Base-by-base conservation (phyloP, 2,113 vertebrate species). In the Scomber japonicus region DNA sequence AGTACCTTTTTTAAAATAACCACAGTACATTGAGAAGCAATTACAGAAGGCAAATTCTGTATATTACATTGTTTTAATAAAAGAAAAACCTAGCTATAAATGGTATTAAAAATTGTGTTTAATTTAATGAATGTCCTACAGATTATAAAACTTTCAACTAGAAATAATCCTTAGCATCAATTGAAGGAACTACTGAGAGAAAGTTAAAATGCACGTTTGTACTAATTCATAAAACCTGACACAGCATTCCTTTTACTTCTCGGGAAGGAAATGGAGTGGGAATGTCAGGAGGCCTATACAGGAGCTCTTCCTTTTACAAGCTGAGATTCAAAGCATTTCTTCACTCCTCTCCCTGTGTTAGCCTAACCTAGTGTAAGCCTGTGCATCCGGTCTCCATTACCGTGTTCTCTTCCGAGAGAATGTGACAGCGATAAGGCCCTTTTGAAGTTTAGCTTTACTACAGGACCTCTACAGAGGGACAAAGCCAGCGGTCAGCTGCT, bases 241-340 rank as follows among this genome's bases (percentile, higher is more conserved):
- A 60, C 82, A 80, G 87, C 92, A 89, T 94, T 93, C 88, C 88
- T 85, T 85, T 76, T 61, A 67, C 80, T 84, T 84, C 74, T 49
- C 30, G 65, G 92, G 92, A 94, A 94, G 92, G 92, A 95, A 93
- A 89, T 91, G 64, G 74, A 85, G 73, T 75, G 59, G 84, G 72
- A 72, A 88, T 73, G 83, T 91, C 71, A 81, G 70, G 89, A 93
- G 83, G 87, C 78, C 81, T 84, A 27, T 80, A 81, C 68, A 72
- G 86, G 89, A 91, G 84, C 89, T 82, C 80, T 86, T 91, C 80
- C 91, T 60, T 88, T 93, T 93, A 91, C 90, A 88, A 84, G 81
- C 87, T 75, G 61, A 84, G 84, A 92, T 92, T 94, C 86, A 95
- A 94, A 93, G 89, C 89, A 77, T 90, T 90, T 91, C 78, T 87